Base-by-base conservation (phyloP, 2,797 vertebrate species). In the Phataginus tricuspis region DNA sequence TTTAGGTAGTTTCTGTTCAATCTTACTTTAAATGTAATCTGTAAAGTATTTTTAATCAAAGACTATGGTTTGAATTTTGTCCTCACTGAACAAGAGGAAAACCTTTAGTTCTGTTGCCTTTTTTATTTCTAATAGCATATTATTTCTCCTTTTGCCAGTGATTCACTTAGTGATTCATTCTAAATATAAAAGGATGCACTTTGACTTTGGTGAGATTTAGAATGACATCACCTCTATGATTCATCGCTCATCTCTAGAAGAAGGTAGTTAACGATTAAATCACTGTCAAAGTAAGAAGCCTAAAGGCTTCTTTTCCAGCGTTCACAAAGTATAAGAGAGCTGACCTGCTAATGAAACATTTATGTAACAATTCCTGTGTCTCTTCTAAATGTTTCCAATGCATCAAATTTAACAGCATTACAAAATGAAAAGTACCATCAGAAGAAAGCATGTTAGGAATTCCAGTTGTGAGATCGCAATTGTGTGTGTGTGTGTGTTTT, bases 181-280 rank as follows among this genome's bases (percentile, higher is more conserved):
- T 96, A 96, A 96, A 96, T 96, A 97, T 95, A 95, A 97, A 95
- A 96, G 45, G 51, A 80, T 14, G 15, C 59, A 59, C 31, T 94
- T 88, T 95, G 91, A 66, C 91, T 95, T 96, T 72, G 63, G 68
- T 64, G 55, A 87, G 64, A 83, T 86, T 93, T 84, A 83, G 45
- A 94, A 94, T 91, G 80, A 25, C 77, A 87, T 94, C 89, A 96
- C 91, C 61, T 63, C 86, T 77, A 8, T 96, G 83, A 98, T 45
- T 97, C 93, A 96, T 79, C 64, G 57, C 49, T 94, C 79, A 79
- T 78, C 71, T 95, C 61, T 31, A 59, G 72, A 87, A 92, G 82
- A 93, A 95, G 80, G 82, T 55, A 92, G 86, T 57, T 42, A 90
- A 92, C 93, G 29, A 91, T 96, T 85, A 97, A 97, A 94, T 96